Conservation (phyloP, 2,113 vertebrate genomes). For the Nansenia antarctica region DNA sequence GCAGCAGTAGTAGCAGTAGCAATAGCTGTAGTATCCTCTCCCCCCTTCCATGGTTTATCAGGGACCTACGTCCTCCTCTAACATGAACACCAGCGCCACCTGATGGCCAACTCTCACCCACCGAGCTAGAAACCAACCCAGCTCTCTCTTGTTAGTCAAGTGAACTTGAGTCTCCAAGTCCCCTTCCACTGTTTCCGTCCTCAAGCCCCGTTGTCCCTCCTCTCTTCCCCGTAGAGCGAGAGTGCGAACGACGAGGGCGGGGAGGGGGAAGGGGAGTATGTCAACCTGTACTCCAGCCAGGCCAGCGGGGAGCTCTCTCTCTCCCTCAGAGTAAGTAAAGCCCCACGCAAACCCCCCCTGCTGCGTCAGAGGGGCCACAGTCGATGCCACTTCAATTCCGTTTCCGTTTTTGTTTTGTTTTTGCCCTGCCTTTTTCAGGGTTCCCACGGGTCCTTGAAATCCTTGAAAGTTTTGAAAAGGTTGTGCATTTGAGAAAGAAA, state of each 20-base stretch:
- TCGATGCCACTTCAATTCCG: neutral
- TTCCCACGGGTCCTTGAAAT: too few relatives aligned
- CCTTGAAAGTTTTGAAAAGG: too few relatives aligned
- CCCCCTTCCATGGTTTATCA: neutral
- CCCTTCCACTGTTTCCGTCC: slow-evolving; percentile 44
- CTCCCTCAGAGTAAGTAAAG: slow-evolving; percentile 91
- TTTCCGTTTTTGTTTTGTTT: too few relatives aligned
- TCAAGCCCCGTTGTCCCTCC: slow-evolving; percentile 64
- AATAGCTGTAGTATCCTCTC: neutral
- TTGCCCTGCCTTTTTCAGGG: too few relatives aligned
- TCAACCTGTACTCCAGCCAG: slow-evolving; percentile 92
- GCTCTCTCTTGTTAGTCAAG: too few relatives aligned
- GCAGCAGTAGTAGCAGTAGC: too few relatives aligned
- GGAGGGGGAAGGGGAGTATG: slow-evolving; percentile 96
- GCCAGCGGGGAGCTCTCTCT: slow-evolving; percentile 85
- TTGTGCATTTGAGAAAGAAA: too few relatives aligned
- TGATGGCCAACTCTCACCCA: slow-evolving; percentile 38
- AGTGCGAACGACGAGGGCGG: slow-evolving; percentile 88
- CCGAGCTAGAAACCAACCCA: neutral
- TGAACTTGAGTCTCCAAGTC: too few relatives aligned
- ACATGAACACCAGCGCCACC: slow-evolving; percentile 53
- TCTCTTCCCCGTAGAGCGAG: slow-evolving; percentile 88
- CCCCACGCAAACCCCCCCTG: slow-evolving; percentile 37
- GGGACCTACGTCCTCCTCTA: slow-evolving; percentile 13
- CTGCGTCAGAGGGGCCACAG: neutral